These are phyloP conservation scores for Leucozona laternaria DNA, from an alignment of 2,888 invertebrate genomes.

Conservation along the genomic window DNA sequence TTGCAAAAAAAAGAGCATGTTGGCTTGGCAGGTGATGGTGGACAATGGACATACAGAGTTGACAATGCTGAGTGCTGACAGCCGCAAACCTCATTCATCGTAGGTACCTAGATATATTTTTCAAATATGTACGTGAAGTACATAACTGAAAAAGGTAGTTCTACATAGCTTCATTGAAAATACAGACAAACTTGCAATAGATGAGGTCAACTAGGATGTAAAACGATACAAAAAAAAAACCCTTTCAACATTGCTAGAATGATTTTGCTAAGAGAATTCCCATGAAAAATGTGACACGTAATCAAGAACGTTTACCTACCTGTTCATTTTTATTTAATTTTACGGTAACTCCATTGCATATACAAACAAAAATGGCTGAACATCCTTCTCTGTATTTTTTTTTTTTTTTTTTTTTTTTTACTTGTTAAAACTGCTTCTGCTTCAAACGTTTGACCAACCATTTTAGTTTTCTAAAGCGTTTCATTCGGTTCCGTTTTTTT, in stretches of 20 bases:
- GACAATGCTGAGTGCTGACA: constrained; percentile 9
- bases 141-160: background rate
- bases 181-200: constrained; percentile 20
- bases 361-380: constrained; percentile 41
- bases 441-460: constrained; percentile 66
- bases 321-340: constrained; percentile 68
- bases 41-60: constrained; percentile 25
- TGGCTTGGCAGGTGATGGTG: constrained; percentile 8
- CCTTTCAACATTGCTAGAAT: constrained; percentile 28
- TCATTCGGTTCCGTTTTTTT: constrained; percentile 65
- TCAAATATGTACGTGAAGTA: background rate
- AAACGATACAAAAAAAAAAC: background rate
- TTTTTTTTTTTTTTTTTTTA: constrained; percentile 40
- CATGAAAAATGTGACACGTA: constrained; percentile 63
- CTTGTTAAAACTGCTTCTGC: constrained; percentile 22
- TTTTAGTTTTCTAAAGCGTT: constrained; percentile 74
- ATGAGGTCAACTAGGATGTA: constrained; percentile 34
- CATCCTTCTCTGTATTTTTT: constrained; percentile 42
- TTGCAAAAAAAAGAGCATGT: constrained; percentile 39
- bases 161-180: background rate
- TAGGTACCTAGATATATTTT: no score
- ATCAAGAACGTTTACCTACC: constrained; percentile 63
- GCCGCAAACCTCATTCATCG: constrained; percentile 13
- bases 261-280: constrained; percentile 38
- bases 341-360: constrained; percentile 37